These are phyloP conservation scores for Laothoe populi DNA, from an alignment of 2,888 invertebrate species.

Conservation along the genomic window DNA sequence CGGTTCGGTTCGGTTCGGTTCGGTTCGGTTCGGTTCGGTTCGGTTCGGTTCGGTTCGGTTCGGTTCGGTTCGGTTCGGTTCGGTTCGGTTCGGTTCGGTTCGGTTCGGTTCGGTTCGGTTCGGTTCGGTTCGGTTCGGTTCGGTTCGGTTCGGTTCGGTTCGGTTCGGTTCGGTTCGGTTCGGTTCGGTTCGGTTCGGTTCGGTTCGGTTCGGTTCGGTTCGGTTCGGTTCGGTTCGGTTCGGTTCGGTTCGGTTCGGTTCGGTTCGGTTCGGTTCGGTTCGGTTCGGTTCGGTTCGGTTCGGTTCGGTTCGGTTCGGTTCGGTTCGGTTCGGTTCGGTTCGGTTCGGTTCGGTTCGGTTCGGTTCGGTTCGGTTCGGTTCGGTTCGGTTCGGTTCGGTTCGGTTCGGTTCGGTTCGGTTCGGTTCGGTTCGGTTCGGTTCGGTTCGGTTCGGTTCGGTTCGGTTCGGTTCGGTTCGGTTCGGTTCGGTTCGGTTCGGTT, in stretches of 20 bases:
- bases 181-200: slow-evolving; percentile 36
- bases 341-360: slow-evolving; percentile 35
- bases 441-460: slow-evolving; percentile 33
- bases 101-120: slow-evolving; percentile 39
- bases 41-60: slow-evolving; percentile 34
- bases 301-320: slow-evolving; percentile 33
- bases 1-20: slow-evolving; percentile 34
- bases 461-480: slow-evolving; percentile 33
- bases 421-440: slow-evolving; percentile 35
- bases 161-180: slow-evolving; percentile 38
- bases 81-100: slow-evolving; percentile 36
- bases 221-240: slow-evolving; percentile 27
- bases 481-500: slow-evolving; percentile 32
- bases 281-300: slow-evolving; percentile 26
- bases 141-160: slow-evolving; percentile 36
- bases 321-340: slow-evolving; percentile 39
- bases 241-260: slow-evolving; percentile 40
- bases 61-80: slow-evolving; percentile 31
- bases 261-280: slow-evolving; percentile 37
- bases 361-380: slow-evolving; percentile 34
- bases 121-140: slow-evolving; percentile 34
- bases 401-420: slow-evolving; percentile 35
- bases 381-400: slow-evolving; percentile 35
- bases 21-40: slow-evolving; percentile 34
- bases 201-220: slow-evolving; percentile 39